Base-by-base conservation (phyloP, 2,113 vertebrate genomes). In the Hystrix brachyura region DNA sequence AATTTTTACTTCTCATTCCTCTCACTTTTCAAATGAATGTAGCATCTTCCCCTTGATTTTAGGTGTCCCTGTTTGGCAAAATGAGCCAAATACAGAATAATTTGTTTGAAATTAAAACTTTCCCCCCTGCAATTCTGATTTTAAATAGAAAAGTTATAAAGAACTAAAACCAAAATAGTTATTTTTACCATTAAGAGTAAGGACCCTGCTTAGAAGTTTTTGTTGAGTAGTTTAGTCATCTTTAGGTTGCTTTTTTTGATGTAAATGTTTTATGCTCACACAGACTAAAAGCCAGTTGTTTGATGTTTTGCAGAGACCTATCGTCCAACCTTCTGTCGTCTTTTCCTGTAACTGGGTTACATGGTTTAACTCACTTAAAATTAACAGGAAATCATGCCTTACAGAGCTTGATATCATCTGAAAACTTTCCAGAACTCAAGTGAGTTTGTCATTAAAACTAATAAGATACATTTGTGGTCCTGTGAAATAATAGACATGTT, bases 401-500 rank as follows among this genome's bases (percentile, higher is more conserved):
- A 91, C 99, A 98, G 98, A 99, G 99, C 98, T 97, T 99, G 86
- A 99, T 99, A 97, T 98, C 99, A 90, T 98, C 99, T 90, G 99
- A 99, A 97, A 99, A 99, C 96, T 99, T 99, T 98, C 99, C 99
- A 98, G 99, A 99, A 96, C 99, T 99, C 98, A 99, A 99, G 99
- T 99, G 98, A 99, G 98, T 98, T 98, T 98, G 93, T 98, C 98
- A 97, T 99, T 98, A 98, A 98, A 98, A 96, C 97, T 98, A 98
- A 99, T 98, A 98, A 98, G 98, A 97, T 97, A 97, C 98, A 98
- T 98, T 99, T 98, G 98, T 98, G 98, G 97, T 98, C 98, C 97
- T 97, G 98, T 98, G 97, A 98, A 98, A 86, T 97, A 97, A 97
- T 96, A 98, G 98, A 97, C 81, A 62, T 98, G 98, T 97, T 98